Conservation (phyloP, 2,113 vertebrate genomes). For the Chrysemys picta region DNA sequence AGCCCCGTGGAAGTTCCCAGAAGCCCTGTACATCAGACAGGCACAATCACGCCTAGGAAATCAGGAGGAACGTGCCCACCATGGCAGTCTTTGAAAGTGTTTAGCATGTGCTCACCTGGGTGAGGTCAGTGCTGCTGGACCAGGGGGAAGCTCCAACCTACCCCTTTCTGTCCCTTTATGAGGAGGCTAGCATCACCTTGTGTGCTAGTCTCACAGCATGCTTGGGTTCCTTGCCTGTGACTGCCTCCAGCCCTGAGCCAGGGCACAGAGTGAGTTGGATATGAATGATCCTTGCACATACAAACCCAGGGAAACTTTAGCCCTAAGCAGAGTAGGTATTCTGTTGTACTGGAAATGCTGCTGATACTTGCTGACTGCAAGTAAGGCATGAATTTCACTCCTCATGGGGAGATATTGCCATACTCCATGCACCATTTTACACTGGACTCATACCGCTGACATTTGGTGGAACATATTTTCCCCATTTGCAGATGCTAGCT, state of each 20-base stretch:
- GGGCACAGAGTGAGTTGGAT: background rate
- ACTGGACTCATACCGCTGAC: background rate
- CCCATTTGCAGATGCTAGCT: background rate
- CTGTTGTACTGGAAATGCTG: background rate
- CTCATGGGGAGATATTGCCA: background rate
- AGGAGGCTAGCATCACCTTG: background rate
- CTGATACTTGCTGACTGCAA: background rate
- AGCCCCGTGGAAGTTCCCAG: background rate
- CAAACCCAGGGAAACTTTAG: background rate
- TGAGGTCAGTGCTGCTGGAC: accelerated
- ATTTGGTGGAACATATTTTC: background rate
- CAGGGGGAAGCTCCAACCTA: accelerated
- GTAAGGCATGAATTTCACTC: background rate
- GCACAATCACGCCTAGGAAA: background rate
- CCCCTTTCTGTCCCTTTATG: background rate
- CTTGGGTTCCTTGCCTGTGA: background rate
- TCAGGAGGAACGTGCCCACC: accelerated
- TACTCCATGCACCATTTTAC: background rate
- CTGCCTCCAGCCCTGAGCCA: background rate
- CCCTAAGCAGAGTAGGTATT: background rate
- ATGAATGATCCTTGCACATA: background rate
- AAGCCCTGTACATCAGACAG: background rate
- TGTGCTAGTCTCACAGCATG: background rate
- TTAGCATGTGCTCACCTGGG: background rate
- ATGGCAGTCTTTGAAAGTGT: background rate